These are phyloP conservation scores for Allenopithecus nigroviridis DNA, from an alignment of 2,797 vertebrate genomes.

Conservation along the genomic window DNA sequence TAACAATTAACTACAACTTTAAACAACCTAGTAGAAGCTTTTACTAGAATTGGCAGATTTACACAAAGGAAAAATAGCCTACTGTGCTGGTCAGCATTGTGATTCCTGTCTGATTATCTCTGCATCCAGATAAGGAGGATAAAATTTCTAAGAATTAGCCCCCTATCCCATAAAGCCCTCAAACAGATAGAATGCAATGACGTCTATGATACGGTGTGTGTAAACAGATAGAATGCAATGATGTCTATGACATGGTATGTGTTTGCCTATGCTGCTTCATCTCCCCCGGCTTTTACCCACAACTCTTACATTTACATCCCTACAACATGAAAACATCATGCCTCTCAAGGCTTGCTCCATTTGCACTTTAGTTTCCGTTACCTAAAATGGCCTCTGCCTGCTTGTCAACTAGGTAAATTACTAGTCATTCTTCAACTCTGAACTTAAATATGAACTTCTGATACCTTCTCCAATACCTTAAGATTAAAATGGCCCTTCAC, in stretches of 20 bases:
- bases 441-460: not conserved
- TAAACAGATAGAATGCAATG: not conserved
- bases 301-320: not conserved
- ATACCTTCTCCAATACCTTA: too few relatives aligned
- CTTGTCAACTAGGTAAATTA: not conserved
- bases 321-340: not conserved
- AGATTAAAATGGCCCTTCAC: not conserved
- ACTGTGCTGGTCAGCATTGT: not conserved
- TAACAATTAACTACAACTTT: not conserved
- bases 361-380: not conserved
- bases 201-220: too few relatives aligned
- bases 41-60: not conserved
- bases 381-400: not conserved
- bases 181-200: not conserved
- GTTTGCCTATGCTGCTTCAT: not conserved
- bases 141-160: not conserved
- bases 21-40: not conserved
- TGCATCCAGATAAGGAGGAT: not conserved
- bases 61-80: not conserved
- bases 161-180: not conserved
- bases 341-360: not conserved
- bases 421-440: not conserved
- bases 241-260: too few relatives aligned
- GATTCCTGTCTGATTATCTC: not conserved
- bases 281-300: not conserved